Conservation (phyloP, 2,797 vertebrate genomes). For the Benthosema pterotum region DNA sequence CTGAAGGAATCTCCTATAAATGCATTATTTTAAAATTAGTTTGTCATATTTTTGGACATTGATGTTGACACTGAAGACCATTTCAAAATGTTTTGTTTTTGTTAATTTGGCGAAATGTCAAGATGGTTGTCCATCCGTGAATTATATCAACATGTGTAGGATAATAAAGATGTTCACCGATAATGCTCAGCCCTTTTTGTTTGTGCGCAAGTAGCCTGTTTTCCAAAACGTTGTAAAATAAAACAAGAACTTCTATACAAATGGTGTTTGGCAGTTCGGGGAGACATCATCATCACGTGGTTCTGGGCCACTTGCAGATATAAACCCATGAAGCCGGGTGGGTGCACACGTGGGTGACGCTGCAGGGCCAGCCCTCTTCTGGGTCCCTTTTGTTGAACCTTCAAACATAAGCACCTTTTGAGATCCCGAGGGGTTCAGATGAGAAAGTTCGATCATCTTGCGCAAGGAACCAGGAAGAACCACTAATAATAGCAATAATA, state of each 20-base stretch:
- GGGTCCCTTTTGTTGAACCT: conserved; percentile 96
- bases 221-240: conserved; percentile 32
- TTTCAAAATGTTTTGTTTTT: too few relatives aligned
- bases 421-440: conserved; percentile 84
- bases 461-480: conserved; percentile 49
- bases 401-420: conserved; percentile 94
- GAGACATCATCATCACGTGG: conserved; percentile 92
- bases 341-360: conserved; percentile 92
- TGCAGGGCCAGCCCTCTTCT: conserved; percentile 93
- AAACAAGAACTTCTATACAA: conserved; percentile 69
- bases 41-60: too few relatives aligned
- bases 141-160: too few relatives aligned
- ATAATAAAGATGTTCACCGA: background rate
- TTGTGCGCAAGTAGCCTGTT: conserved; percentile 5
- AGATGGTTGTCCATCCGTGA: too few relatives aligned
- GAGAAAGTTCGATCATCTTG: conserved; percentile 64
- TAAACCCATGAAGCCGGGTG: conserved; percentile 86
- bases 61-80: too few relatives aligned
- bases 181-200: background rate
- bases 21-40: background rate
- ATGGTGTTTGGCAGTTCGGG: conserved; percentile 82
- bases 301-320: conserved; percentile 79
- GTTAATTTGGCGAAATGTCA: too few relatives aligned
- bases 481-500: conserved; percentile 25
- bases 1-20: background rate